Percentiles rank a stretch among this genome's conserved stretches.
Evolutionary conservation across 2,113 vertebrate species (phyloP).

Genomic region (Clarias gariepinus): DNA sequence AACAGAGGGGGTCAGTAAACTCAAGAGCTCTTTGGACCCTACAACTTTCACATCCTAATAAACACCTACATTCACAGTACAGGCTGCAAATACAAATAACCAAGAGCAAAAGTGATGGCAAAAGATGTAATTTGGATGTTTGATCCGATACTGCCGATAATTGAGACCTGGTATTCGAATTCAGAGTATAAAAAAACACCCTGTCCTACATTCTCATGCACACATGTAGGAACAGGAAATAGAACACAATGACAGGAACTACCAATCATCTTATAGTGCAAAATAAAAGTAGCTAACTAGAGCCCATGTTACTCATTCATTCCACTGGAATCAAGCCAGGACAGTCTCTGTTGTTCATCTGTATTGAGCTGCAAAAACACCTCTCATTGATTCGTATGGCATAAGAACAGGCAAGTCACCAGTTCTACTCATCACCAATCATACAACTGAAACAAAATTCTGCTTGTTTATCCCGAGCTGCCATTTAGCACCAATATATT

Average conservation of each 20-base stretch:
- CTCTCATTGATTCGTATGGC: not conserved
- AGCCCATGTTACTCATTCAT: constrained; percentile 39
- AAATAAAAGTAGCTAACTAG: constrained; percentile 32
- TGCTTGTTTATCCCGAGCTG: not conserved
- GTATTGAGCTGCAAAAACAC: not conserved
- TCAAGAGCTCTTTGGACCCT: constrained; percentile 1
- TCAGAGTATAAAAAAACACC: constrained; percentile 30
- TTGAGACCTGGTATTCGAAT: constrained; percentile 20
- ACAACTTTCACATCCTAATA: not conserved
- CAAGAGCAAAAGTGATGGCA: not conserved
- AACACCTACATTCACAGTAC: not conserved
- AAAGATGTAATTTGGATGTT: not conserved
- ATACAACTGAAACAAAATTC: not conserved
- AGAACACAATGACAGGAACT: constrained; percentile 74
- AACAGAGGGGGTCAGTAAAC: constrained; percentile 12
- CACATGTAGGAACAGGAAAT: constrained; percentile 63
- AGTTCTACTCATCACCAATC: not conserved
- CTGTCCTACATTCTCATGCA: constrained; percentile 9
- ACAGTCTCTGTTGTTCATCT: not conserved
- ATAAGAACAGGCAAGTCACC: not conserved
- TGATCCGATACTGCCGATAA: not conserved
- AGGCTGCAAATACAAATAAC: not conserved
- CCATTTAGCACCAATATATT: not conserved
- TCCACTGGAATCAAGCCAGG: constrained; percentile 27
- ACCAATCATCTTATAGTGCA: constrained; percentile 54